Conservation (phyloP, 1,140 invertebrate genomes). For the Caenorhabditis elegans region DNA sequence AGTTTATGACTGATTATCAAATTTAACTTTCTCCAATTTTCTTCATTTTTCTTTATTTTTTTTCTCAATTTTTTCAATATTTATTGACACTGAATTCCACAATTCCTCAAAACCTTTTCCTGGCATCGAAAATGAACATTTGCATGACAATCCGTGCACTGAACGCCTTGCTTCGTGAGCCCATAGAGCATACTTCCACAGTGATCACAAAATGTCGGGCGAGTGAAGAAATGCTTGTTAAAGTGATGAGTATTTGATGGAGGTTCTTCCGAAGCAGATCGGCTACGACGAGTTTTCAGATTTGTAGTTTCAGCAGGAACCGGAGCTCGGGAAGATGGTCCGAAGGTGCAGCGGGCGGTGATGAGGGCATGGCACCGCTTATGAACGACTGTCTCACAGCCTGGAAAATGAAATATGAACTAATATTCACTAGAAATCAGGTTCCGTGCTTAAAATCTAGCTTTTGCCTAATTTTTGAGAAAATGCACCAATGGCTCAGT, state of each 20-base stretch:
- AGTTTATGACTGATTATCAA: background rate
- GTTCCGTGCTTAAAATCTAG: no score
- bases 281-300: constrained; percentile 69
- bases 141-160: constrained; percentile 72
- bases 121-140: constrained; percentile 5
- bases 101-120: background rate
- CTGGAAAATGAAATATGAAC: background rate
- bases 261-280: background rate
- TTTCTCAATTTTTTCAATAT: no score
- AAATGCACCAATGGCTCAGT: no score
- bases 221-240: constrained; percentile 83
- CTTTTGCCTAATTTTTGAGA: no score
- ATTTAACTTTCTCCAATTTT: background rate
- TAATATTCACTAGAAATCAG: no score
- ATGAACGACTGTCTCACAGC: background rate
- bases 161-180: constrained; percentile 87
- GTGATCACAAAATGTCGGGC: constrained; percentile 97
- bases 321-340: background rate
- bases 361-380: background rate
- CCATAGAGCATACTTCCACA: constrained; percentile 95
- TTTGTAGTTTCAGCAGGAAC: background rate
- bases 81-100: background rate
- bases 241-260: constrained; percentile 73
- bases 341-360: background rate
- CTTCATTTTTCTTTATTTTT: no score